phyloP scores from a whole-genome alignment of 2,888 invertebrate genomes.

The Asteroscopus sphinx region DNA sequence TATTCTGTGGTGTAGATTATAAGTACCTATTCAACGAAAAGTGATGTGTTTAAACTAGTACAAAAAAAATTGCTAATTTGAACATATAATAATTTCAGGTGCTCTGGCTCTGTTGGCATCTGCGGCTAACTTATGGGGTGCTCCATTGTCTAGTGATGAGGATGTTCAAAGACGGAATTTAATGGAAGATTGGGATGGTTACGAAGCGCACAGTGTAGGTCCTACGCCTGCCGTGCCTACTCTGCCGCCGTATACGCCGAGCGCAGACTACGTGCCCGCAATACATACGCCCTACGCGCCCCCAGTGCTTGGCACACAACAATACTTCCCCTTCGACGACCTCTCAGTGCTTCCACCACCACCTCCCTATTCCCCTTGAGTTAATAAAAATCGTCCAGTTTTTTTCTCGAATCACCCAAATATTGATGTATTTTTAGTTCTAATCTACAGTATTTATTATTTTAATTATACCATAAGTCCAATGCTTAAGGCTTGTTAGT shows the following conservation, averaged over 20 bases:
- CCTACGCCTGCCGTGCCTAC: constrained; percentile 89
- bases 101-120: constrained; percentile 92
- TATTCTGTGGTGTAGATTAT: constrained; percentile 1
- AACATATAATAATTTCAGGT: constrained; percentile 80
- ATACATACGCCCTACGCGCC: constrained; percentile 77
- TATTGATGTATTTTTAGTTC: constrained; percentile 57
- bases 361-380: constrained; percentile 88
- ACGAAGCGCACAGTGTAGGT: constrained; percentile 90
- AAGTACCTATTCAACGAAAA: no score
- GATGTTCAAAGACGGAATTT: constrained; percentile 88
- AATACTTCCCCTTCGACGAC: constrained; percentile 86
- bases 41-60: no score
- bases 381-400: constrained; percentile 23
- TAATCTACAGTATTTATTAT: constrained; percentile 57
- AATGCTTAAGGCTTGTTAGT: constrained; percentile 45
- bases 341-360: constrained; percentile 86
- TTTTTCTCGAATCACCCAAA: constrained; percentile 48
- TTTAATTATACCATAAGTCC: constrained; percentile 42
- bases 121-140: constrained; percentile 92
- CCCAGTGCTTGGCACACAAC: constrained; percentile 80
- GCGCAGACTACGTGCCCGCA: constrained; percentile 75
- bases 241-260: constrained; percentile 91
- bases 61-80: not conserved
- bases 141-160: constrained; percentile 84
- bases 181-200: constrained; percentile 91